A percentile compares a stretch with the other conserved stretches of the same genome.
phyloP scores from a whole-genome alignment of 1,140 invertebrate species.

The Berghia stephanieae region DNA sequence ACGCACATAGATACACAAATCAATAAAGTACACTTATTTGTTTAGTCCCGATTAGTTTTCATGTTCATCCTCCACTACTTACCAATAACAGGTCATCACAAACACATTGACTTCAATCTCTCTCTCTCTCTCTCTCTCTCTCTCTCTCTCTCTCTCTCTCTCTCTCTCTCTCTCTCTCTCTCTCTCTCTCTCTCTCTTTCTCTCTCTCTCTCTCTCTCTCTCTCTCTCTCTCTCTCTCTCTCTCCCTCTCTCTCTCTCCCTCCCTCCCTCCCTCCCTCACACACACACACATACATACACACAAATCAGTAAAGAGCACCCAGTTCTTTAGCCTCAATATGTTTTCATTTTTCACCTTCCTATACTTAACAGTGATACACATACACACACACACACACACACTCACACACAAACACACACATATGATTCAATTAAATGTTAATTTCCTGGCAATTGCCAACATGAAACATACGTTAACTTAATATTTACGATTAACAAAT shows the following conservation, averaged over 20 bases:
- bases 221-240: conserved; percentile 10
- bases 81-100: too few species aligned
- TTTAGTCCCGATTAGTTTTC: too few species aligned
- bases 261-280: neutral
- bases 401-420: too few species aligned
- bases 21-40: too few species aligned
- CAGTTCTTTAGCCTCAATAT: neutral
- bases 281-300: neutral
- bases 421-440: neutral
- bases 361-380: neutral
- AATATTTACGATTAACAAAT: too few species aligned
- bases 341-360: neutral
- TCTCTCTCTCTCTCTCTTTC: conserved; percentile 12
- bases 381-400: too few species aligned
- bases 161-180: conserved; percentile 19
- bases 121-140: conserved; percentile 4
- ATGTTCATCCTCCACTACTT: too few species aligned
- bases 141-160: neutral
- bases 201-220: conserved; percentile 7
- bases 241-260: conserved; percentile 10
- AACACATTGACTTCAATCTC: too few species aligned
- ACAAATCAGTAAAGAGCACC: conserved; percentile 8
- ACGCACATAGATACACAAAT: too few species aligned
- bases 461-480: too few species aligned
- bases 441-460: neutral